Percentiles rank a stretch among this genome's conserved stretches.
Conservation (phyloP, 2,113 vertebrate genomes). For the Catharus fuscescens region DNA sequence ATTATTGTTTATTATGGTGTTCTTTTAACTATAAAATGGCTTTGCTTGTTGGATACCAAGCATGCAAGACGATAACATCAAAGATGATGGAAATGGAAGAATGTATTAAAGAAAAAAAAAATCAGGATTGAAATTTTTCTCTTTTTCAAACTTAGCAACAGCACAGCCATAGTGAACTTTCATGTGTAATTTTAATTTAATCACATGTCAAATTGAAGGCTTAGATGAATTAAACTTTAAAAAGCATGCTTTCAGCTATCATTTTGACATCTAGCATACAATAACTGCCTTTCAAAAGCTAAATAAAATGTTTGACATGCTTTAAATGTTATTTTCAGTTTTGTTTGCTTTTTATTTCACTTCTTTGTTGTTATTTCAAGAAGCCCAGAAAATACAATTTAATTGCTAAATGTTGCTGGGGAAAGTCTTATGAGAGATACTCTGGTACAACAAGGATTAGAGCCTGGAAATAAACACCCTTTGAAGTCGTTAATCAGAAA, state of each 20-base stretch:
- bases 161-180: neutral
- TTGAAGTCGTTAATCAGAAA: constrained; percentile 6
- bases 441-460: neutral
- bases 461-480: neutral
- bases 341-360: constrained; percentile 67
- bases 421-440: constrained; percentile 24
- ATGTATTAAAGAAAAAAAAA: neutral
- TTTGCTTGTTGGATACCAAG: neutral
- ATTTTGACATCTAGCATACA: constrained; percentile 64
- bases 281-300: constrained; percentile 68
- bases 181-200: constrained; percentile 55
- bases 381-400: constrained; percentile 56
- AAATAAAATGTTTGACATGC: constrained; percentile 64
- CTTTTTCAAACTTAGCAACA: neutral
- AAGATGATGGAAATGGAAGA: neutral
- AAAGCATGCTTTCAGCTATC: constrained; percentile 53
- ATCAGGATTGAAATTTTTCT: neutral
- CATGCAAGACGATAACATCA: neutral
- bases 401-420: constrained; percentile 49
- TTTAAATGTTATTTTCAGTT: constrained; percentile 65
- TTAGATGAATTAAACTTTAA: constrained; percentile 66
- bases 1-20: neutral
- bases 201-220: constrained; percentile 51
- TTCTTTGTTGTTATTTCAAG: constrained; percentile 46
- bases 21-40: neutral